These are phyloP conservation scores for Sternotherus odoratus DNA, from an alignment of 2,797 vertebrate species.

Conservation along the genomic window DNA sequence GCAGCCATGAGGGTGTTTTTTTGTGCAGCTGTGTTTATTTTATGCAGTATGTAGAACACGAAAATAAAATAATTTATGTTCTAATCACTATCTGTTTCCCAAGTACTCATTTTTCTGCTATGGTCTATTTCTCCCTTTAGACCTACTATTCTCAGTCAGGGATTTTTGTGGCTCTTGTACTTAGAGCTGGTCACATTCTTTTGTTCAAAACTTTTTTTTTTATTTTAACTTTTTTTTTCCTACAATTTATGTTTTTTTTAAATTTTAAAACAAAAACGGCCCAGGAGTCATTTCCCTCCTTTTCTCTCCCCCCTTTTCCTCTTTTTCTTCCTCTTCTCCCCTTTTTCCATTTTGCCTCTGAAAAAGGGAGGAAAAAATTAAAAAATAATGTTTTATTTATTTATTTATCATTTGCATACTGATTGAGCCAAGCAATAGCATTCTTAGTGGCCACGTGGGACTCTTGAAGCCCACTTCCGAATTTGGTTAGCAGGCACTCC, in stretches of 20 bases:
- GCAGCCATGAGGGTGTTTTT: neutral
- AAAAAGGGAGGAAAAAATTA: neutral
- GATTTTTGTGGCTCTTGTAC: constrained; percentile 17
- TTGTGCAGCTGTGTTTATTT: constrained; percentile 50
- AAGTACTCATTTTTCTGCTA: constrained; percentile 49
- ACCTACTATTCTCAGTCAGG: constrained; percentile 54
- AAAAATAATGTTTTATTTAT: no score
- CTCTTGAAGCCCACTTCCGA: no score
- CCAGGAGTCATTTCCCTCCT: neutral
- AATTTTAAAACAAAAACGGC: neutral
- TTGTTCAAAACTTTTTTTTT: constrained; percentile 31
- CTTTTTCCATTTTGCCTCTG: neutral
- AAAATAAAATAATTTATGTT: constrained; percentile 63
- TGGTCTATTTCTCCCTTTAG: constrained; percentile 57
- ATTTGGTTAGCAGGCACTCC: no score
- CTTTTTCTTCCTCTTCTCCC: neutral
- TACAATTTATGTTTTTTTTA: constrained; percentile 14
- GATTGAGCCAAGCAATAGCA: no score
- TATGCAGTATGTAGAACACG: constrained; percentile 1
- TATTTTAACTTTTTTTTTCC: constrained; percentile 47
- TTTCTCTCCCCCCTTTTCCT: neutral
- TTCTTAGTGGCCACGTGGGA: no score
- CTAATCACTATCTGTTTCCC: constrained; percentile 21
- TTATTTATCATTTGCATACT: no score
- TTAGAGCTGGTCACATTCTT: constrained; percentile 46